Percentiles rank a stretch among this genome's conserved stretches.
Evolutionary conservation across 2,797 vertebrate genomes (phyloP).

Genomic region (Ptychadena robeensis): DNA sequence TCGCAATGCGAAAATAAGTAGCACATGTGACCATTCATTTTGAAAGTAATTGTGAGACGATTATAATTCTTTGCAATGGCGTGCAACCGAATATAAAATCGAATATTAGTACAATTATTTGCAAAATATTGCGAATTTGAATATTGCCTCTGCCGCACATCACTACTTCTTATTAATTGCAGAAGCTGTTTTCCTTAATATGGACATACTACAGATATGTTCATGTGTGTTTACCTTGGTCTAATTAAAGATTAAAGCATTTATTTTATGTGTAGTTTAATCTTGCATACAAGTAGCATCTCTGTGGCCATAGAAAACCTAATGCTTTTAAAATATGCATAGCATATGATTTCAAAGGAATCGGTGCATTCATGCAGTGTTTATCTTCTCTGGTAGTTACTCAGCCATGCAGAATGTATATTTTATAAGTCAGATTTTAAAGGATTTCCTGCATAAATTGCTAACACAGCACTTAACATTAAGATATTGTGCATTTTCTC

Average conservation of each 20-base stretch:
- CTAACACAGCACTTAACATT: slow-evolving; percentile 13
- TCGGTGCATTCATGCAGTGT: slow-evolving; percentile 33
- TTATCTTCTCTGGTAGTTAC: slow-evolving; percentile 12
- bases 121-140: too few relatives aligned
- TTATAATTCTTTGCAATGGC: too few relatives aligned
- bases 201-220: not conserved
- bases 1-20: too few relatives aligned
- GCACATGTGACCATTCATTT: too few relatives aligned
- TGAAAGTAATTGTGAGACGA: too few relatives aligned
- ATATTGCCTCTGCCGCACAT: too few relatives aligned
- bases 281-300: not conserved
- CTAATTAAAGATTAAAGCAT: not conserved
- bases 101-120: too few relatives aligned
- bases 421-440: slow-evolving; percentile 23
- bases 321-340: slow-evolving; percentile 25
- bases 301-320: not conserved
- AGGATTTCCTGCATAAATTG: slow-evolving; percentile 6
- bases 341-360: slow-evolving; percentile 2
- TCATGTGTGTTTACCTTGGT: not conserved
- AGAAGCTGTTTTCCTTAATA: not conserved
- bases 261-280: not conserved
- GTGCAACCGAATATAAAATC: too few relatives aligned
- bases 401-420: slow-evolving; percentile 44
- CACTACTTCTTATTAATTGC: too few relatives aligned
- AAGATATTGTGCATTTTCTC: not conserved